Evolutionary conservation across 2,113 vertebrate genomes (phyloP).

Genomic region (Sylvietta virens): DNA sequence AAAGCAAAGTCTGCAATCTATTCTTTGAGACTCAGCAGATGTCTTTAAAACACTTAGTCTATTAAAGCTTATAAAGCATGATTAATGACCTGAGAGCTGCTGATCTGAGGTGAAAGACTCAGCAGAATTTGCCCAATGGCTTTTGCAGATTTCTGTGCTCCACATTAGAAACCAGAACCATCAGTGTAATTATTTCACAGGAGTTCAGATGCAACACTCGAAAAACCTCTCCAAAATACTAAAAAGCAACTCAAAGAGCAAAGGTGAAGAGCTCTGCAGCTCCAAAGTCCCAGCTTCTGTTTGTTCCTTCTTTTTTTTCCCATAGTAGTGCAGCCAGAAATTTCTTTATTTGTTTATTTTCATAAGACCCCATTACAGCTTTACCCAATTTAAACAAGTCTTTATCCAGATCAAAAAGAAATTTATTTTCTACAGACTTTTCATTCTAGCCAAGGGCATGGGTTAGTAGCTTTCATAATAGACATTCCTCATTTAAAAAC

Average conservation of each 20-base stretch:
- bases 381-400: background rate
- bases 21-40: conserved; percentile 36
- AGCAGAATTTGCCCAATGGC: conserved; percentile 2
- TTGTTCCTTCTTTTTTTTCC: background rate
- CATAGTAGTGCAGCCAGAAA: background rate
- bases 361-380: background rate
- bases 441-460: background rate
- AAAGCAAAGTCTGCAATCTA: background rate
- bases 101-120: conserved; percentile 32
- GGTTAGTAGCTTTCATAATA: background rate
- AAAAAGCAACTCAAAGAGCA: background rate
- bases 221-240: background rate
- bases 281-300: background rate
- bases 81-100: conserved; percentile 42
- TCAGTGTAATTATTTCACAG: background rate
- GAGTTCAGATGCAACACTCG: background rate
- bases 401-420: background rate
- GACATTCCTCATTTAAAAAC: background rate
- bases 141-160: conserved; percentile 34
- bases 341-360: background rate
- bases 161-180: background rate
- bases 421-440: background rate
- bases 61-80: conserved; percentile 44
- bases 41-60: conserved; percentile 35
- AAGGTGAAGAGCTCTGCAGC: background rate